Evolutionary conservation across 1,140 invertebrate species (phyloP).

Genomic region (Anoplolepis gracilipes): DNA sequence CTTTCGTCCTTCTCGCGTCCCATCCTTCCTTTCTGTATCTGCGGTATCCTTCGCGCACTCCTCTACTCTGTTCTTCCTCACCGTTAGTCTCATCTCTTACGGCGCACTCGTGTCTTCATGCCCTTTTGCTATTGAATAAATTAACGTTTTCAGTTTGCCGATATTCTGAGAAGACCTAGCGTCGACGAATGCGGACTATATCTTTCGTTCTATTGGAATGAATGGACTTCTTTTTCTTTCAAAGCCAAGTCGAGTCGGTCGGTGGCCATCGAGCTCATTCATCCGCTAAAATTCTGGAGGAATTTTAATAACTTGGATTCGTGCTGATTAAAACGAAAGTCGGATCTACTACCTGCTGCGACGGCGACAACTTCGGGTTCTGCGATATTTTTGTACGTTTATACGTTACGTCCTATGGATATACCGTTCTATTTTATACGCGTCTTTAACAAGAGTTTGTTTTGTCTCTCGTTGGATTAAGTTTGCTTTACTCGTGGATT

Average conservation of each 20-base stretch:
- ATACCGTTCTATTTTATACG: constrained; percentile 49
- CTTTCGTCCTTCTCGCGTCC: constrained; percentile 50
- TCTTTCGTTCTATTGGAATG: constrained; percentile 72
- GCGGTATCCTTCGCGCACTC: constrained; percentile 41
- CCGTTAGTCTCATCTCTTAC: constrained; percentile 66
- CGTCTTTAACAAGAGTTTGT: constrained; percentile 48
- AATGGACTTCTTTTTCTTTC: constrained; percentile 73
- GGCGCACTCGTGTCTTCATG: constrained; percentile 74
- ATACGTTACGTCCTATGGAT: constrained; percentile 40
- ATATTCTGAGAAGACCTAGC: constrained; percentile 71
- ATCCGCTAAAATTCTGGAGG: constrained; percentile 72
- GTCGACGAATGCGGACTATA: constrained; percentile 60
- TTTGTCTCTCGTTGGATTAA: constrained; percentile 45
- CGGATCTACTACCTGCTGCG: constrained; percentile 47
- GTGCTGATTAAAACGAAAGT: constrained; percentile 76
- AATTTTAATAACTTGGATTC: constrained; percentile 77
- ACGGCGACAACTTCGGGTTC: constrained; percentile 15
- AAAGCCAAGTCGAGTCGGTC: constrained; percentile 48
- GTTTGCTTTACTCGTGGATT: constrained; percentile 23
- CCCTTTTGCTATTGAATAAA: constrained; percentile 81
- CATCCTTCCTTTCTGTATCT: constrained; percentile 54
- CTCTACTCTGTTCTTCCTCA: constrained; percentile 65
- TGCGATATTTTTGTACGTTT: constrained; percentile 64
- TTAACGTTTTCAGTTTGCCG: constrained; percentile 82
- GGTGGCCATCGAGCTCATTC: constrained; percentile 63